Evolutionary conservation across 2,113 vertebrate species (phyloP), one percentile per base, ranked within the genome.

Genomic region (Macquaria australasica): DNA sequence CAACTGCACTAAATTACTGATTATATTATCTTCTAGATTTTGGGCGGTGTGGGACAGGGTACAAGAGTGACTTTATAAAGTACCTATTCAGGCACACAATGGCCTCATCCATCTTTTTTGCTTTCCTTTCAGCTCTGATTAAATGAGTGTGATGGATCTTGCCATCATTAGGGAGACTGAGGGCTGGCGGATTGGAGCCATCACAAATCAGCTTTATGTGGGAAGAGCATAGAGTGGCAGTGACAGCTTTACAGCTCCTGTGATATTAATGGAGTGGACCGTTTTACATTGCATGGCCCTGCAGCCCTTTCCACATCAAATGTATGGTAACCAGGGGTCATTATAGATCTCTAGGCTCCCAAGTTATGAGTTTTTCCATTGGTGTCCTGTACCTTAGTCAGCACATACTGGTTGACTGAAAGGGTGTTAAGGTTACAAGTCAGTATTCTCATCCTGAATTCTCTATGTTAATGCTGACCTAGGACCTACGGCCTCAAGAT

Each of bases 181-280:
- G 84, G 78, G 77, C 88, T 81, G 89, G 92, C 66, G 79, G 91
- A 87, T 80, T 77, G 92, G 79, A 82, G 85, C 64, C 75, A 74
- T 88, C 92, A 91, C 93, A 94, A 94, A 94, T 95, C 93, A 94
- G 84, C 85, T 94, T 94, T 92, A 94, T 93, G 92, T 86, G 60
- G 72, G 89, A 89, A 87, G 90, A 91, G 79, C 73, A 84, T 79
- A 85, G 91, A 89, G 89, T 85, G 92, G 86, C 86, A 82, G 75
- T 86, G 93, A 92, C 94, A 94, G 91, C 78, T 94, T 94, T 94
- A 94, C 87, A 69, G 89, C 92, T 84, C 67, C 80, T 62, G 85
- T 83, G 90, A 81, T 93, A 92, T 94, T 93, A 93, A 94, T 91
- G 92, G 83, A 86, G 70, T 81, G 82, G 82, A 75, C 74, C 31